Conservation (phyloP, 2,113 vertebrate genomes). For the Podarcis raffonei region DNA sequence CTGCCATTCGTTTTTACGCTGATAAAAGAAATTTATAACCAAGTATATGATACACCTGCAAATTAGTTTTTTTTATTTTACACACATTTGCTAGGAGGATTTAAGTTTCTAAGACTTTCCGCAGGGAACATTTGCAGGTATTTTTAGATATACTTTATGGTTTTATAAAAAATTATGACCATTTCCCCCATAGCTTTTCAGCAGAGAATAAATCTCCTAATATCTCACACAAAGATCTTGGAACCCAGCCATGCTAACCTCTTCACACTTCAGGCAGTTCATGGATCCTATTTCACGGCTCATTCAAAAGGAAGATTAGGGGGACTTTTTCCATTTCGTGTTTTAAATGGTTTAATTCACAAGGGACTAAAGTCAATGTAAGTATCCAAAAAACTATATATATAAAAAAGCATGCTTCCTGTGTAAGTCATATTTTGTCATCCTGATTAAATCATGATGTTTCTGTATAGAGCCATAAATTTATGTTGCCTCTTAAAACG, state of each 20-base stretch:
- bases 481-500: neutral
- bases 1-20: neutral
- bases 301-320: conserved; percentile 70
- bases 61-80: neutral
- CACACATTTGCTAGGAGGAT: neutral
- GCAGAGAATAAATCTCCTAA: conserved; percentile 23
- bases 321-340: conserved; percentile 54
- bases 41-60: neutral
- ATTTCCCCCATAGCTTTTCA: neutral
- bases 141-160: conserved; percentile 22
- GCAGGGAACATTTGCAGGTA: neutral
- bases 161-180: neutral
- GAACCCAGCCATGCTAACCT: conserved; percentile 37
- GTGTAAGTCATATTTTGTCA: neutral
- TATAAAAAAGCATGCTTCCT: conserved; percentile 20
- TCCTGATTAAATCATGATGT: conserved; percentile 6
- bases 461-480: conserved; percentile 12
- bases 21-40: neutral
- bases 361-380: conserved; percentile 52
- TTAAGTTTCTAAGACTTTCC: conserved; percentile 11
- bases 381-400: conserved; percentile 32
- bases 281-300: conserved; percentile 70
- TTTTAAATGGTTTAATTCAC: conserved; percentile 67
- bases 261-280: conserved; percentile 58
- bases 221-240: conserved; percentile 40